Evolutionary conservation across 2,113 vertebrate genomes (phyloP), one percentile per base, ranked within the genome.

Genomic region (Columba livia): DNA sequence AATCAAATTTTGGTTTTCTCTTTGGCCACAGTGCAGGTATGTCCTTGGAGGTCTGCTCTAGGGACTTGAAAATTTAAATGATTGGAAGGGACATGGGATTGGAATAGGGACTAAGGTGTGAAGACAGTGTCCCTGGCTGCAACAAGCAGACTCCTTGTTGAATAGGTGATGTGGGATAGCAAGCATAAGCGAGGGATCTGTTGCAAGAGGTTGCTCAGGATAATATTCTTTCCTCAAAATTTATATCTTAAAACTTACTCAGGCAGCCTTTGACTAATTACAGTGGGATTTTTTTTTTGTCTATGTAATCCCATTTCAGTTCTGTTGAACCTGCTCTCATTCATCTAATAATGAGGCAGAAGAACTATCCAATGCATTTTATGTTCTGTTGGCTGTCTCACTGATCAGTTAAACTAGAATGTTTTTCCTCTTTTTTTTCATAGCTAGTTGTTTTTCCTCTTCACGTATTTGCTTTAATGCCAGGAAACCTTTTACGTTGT

Each of bases 371-470:
- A 26, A 1, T 1, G 0, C 78, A 36, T 25, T 87, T 85, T 87
- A 25, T 57, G 8, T 75, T 89, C 31, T 69, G 6, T 75, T 85
- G 65, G 14, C 57, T 69, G 10, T 88, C 94, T 82, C 58, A 60
- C 15, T 72, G 29, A 29, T 79, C 8, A 88, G 3, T 89, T 84
- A 71, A 89, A 86, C 51, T 50, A 51, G 48, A 77, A 40, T n/a
- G 19, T 75, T 82, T 91, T 90, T 79, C 31, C 42, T 75, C 34
- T 64, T 74, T 80, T 88, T 64, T 64, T 44, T 87, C 61, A 48
- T 40, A 75, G 20, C 38, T 79, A 25, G 31, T 61, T 67, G 12
- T n/a, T 85, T 79, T 73, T 79, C 24, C 36, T 72, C 14, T 79
- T 86, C 20, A 44, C 10, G 4, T 85, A 54, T 10, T 90, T 82